Conservation (phyloP, 2,113 vertebrate genomes). For the Ailurus styani region DNA sequence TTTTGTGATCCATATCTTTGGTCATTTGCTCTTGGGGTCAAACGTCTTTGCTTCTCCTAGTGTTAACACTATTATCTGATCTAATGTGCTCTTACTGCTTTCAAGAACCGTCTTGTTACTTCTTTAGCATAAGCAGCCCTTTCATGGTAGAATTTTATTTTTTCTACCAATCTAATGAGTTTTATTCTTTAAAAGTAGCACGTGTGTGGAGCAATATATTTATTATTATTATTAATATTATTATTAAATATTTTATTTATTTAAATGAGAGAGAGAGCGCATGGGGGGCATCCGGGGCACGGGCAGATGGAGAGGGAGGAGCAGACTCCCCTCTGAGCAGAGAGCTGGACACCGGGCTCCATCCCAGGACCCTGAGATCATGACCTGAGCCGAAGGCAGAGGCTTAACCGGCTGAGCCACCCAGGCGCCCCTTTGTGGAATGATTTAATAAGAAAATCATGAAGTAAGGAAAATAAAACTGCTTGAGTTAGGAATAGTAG, state of each 20-base stretch:
- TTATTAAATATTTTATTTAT: too few relatives aligned
- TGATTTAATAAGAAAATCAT: background rate
- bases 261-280: too few relatives aligned
- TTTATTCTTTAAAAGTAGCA: slow-evolving; percentile 17
- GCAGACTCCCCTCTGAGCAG: too few relatives aligned
- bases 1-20: background rate
- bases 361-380: too few relatives aligned
- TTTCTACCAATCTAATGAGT: background rate
- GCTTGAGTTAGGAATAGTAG: background rate
- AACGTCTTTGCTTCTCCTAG: background rate
- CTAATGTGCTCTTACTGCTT: background rate
- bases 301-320: too few relatives aligned
- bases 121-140: background rate
- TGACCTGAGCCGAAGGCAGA: too few relatives aligned
- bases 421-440: too few relatives aligned
- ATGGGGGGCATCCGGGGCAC: too few relatives aligned
- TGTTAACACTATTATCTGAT: background rate
- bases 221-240: too few relatives aligned
- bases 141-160: background rate
- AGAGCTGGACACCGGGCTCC: too few relatives aligned
- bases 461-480: background rate
- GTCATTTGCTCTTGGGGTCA: background rate
- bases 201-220: background rate
- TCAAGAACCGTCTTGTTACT: background rate
- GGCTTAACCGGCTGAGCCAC: too few relatives aligned